Conservation (phyloP, 2,113 vertebrate genomes). For the Irena cyanogastra region DNA sequence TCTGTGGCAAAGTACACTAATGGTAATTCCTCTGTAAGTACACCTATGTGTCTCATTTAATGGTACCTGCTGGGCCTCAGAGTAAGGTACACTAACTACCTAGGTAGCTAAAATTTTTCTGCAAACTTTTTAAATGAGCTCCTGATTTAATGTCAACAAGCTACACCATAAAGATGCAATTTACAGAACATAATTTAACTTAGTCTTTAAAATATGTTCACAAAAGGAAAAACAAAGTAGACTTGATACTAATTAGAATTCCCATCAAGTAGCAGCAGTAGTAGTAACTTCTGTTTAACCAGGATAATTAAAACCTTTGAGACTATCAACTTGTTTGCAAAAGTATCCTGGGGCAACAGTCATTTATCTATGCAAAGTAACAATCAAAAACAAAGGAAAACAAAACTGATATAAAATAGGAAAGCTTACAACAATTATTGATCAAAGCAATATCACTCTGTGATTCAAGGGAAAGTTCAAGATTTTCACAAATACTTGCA, state of each 20-base stretch:
- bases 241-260: slow-evolving; percentile 38
- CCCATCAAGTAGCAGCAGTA: background rate
- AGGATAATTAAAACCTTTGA: slow-evolving; percentile 65
- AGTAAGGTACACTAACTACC: background rate
- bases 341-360: background rate
- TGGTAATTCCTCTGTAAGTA: background rate
- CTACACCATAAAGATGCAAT: background rate
- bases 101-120: background rate
- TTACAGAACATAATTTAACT: background rate
- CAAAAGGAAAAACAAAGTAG: background rate
- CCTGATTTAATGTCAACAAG: background rate
- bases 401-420: slow-evolving; percentile 10
- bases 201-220: background rate
- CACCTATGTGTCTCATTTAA: background rate
- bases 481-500: background rate
- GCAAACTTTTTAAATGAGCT: background rate
- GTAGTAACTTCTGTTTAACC: slow-evolving; percentile 40
- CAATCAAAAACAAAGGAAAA: background rate
- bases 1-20: background rate
- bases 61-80: background rate
- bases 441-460: slow-evolving; percentile 1
- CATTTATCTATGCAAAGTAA: background rate
- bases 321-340: slow-evolving; percentile 14
- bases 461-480: background rate
- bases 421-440: slow-evolving; percentile 26